phyloP scores from a whole-genome alignment of 2,888 invertebrate species.

The Invenusta paracnida region DNA sequence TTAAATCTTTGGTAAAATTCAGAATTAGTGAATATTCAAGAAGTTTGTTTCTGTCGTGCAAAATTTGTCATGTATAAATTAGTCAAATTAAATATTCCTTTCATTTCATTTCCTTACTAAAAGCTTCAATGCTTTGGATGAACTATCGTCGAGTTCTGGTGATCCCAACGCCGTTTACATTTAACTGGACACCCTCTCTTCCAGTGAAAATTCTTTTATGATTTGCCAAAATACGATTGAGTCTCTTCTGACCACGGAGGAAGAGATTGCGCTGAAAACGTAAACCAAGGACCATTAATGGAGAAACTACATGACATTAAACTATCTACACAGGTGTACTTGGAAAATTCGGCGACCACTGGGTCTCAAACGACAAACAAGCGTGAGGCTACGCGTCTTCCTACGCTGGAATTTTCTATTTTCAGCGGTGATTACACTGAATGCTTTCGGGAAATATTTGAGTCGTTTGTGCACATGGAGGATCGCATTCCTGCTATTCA shows the following conservation, averaged over 20 bases:
- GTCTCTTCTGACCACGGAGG: not conserved
- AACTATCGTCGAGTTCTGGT: not conserved
- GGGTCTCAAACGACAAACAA: too few relatives aligned
- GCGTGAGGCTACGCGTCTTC: too few relatives aligned
- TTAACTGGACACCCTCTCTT: not conserved
- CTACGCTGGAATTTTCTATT: too few relatives aligned
- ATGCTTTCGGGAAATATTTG: not conserved
- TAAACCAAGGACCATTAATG: not conserved
- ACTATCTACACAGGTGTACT: too few relatives aligned
- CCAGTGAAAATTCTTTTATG: not conserved
- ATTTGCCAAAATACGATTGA: not conserved
- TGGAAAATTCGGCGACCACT: too few relatives aligned
- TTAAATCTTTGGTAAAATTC: too few relatives aligned
- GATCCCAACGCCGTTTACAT: not conserved
- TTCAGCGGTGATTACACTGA: not conserved
- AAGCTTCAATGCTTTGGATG: not conserved
- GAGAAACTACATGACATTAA: too few relatives aligned
- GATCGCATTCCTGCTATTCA: not conserved
- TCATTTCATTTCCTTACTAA: too few relatives aligned
- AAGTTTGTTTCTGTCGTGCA: too few relatives aligned
- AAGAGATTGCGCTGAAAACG: not conserved
- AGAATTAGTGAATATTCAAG: too few relatives aligned
- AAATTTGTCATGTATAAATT: too few relatives aligned
- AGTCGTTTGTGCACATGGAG: not conserved
- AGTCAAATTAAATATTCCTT: too few relatives aligned